Conservation (phyloP, 2,888 invertebrate species). For the Chrysolina haemoptera region DNA sequence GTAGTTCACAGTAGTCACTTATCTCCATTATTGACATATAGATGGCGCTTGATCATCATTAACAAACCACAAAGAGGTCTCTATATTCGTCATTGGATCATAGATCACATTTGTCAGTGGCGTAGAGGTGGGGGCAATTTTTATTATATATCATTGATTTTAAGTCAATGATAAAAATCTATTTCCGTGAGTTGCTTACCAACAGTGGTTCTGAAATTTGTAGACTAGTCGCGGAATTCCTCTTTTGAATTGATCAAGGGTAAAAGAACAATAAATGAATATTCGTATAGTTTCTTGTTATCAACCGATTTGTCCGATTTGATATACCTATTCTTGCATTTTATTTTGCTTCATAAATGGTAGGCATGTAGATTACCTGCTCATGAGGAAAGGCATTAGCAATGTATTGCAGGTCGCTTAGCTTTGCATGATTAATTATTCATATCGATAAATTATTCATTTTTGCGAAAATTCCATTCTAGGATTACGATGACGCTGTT, state of each 20-base stretch:
- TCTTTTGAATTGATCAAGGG: no score
- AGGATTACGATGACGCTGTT: constrained; percentile 63
- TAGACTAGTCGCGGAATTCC: no score
- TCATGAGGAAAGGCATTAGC: constrained; percentile 49
- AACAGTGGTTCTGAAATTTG: no score
- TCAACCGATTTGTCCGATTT: neutral
- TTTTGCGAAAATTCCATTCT: constrained; percentile 43
- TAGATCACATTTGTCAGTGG: neutral
- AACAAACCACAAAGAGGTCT: no score
- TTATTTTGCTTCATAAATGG: neutral
- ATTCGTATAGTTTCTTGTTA: neutral
- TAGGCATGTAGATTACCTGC: constrained; percentile 43
- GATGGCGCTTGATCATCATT: neutral
- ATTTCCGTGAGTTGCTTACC: no score
- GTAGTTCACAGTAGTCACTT: no score
- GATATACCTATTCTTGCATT: neutral
- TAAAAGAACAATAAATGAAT: neutral
- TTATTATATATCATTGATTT: no score
- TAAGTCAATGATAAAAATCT: no score
- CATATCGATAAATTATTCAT: constrained; percentile 30
- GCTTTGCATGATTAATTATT: constrained; percentile 43
- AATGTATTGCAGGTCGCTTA: constrained; percentile 28
- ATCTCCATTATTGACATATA: neutral
- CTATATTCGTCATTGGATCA: no score
- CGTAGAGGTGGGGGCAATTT: neutral